These are phyloP conservation scores for Abrostola triplasia DNA, from an alignment of 2,888 invertebrate genomes.

Conservation along the genomic window DNA sequence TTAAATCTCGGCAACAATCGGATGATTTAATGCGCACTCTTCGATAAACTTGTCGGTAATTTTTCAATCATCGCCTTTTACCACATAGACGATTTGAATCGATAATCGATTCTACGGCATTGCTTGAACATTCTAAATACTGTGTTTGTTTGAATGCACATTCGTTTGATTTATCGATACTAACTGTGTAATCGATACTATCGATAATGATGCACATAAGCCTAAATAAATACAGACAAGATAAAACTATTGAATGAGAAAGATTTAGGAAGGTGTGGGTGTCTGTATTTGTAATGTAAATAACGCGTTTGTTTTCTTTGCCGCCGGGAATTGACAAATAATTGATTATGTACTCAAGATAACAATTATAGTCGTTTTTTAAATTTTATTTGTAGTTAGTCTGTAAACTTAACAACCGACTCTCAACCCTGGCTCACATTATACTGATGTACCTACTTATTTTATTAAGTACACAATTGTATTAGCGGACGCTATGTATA, in stretches of 20 bases:
- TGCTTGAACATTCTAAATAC: conserved; percentile 29
- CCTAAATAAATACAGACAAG: conserved; percentile 68
- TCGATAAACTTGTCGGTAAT: conserved; percentile 48
- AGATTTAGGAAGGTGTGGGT: conserved; percentile 56
- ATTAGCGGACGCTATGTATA: too few relatives aligned
- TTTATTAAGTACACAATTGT: too few relatives aligned
- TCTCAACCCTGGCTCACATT: too few relatives aligned
- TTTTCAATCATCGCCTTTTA: conserved; percentile 54
- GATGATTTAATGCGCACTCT: conserved; percentile 44
- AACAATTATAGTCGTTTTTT: too few relatives aligned
- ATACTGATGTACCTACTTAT: too few relatives aligned
- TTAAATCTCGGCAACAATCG: conserved; percentile 33
- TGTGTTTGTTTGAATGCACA: conserved; percentile 50
- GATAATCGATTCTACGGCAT: conserved; percentile 39
- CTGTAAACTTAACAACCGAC: too few relatives aligned
- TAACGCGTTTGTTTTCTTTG: conserved; percentile 12
- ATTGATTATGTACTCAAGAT: conserved; percentile 5
- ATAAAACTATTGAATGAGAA: conserved; percentile 57
- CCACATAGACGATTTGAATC: conserved; percentile 25
- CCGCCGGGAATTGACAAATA: neutral
- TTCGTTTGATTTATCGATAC: conserved; percentile 67
- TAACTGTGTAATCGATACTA: conserved; percentile 67
- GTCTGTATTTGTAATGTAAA: conserved; percentile 40
- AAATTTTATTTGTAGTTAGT: too few relatives aligned
- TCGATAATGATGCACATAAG: conserved; percentile 69